A percentile compares a stretch with the other conserved stretches of the same genome.
Conservation (phyloP, 2,888 invertebrate species). For the Trichacis sp. region DNA sequence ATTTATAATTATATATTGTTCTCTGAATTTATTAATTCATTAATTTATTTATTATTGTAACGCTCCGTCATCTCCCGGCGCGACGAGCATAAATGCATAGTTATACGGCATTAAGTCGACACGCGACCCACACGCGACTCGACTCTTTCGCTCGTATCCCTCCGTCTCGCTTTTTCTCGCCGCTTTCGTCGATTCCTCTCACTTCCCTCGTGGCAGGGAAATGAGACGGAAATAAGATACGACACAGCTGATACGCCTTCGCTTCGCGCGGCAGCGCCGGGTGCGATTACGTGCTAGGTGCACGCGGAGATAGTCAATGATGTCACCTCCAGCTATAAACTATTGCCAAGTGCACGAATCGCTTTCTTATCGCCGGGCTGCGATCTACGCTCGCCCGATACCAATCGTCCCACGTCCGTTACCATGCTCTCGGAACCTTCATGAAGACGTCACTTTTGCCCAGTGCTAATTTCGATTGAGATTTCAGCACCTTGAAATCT, state of each 20-base stretch:
- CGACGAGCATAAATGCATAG: constrained; percentile 42
- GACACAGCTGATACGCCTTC: constrained; percentile 65
- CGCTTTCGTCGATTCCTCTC: constrained; percentile 31
- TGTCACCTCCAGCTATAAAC: constrained; percentile 63
- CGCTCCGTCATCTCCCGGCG: constrained; percentile 55
- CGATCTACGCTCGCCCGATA: background rate
- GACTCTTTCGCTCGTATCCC: constrained; percentile 19
- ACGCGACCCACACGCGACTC: constrained; percentile 62
- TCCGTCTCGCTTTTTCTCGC: constrained; percentile 18
- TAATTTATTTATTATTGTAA: background rate
- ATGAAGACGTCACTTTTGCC: background rate
- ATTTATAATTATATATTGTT: too few species aligned
- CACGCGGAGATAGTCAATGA: constrained; percentile 60
- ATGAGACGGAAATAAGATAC: constrained; percentile 65
- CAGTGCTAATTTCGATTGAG: too few species aligned
- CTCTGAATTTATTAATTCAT: too few species aligned
- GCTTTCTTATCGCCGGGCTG: background rate
- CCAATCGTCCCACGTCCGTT: background rate
- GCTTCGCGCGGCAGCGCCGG: constrained; percentile 30
- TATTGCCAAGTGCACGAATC: constrained; percentile 50
- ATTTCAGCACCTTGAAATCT: too few species aligned
- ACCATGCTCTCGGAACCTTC: background rate
- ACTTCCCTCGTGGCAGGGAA: constrained; percentile 42
- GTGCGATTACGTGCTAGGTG: constrained; percentile 61
- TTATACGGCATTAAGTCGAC: constrained; percentile 48